phyloP scores from a whole-genome alignment of 2,797 vertebrate genomes.

The Tympanoctomys barrerae region DNA sequence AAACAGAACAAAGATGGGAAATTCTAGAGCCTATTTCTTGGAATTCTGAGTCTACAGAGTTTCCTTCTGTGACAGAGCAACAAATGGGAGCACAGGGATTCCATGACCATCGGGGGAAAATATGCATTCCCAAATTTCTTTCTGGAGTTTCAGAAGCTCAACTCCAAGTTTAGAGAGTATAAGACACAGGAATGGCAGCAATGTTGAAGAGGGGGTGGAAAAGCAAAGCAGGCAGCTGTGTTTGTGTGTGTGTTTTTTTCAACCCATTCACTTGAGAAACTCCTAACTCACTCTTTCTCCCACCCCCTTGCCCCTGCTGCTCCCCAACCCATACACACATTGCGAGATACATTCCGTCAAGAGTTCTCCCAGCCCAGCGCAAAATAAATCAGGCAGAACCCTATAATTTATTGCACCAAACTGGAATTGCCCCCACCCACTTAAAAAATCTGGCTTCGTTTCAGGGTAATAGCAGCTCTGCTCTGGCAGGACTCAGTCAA shows the following conservation, averaged over 20 bases:
- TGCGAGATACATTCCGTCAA: slow-evolving; percentile 50
- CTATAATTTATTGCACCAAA: slow-evolving; percentile 82
- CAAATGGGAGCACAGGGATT: background rate
- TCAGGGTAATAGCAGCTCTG: slow-evolving; percentile 76
- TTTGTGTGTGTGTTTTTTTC: background rate
- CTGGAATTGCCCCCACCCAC: slow-evolving; percentile 82
- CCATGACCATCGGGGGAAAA: background rate
- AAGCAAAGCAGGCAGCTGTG: background rate
- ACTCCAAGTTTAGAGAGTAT: background rate
- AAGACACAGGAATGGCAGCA: background rate
- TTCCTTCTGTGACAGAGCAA: background rate
- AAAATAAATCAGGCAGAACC: slow-evolving; percentile 82
- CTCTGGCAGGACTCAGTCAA: slow-evolving; percentile 80
- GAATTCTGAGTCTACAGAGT: background rate
- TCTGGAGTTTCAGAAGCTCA: slow-evolving; percentile 25
- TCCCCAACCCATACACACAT: background rate
- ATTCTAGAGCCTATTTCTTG: background rate
- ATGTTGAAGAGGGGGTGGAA: background rate
- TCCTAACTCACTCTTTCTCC: background rate
- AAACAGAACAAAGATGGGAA: background rate
- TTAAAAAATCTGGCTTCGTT: slow-evolving; percentile 83
- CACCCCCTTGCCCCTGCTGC: background rate
- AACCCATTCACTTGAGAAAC: background rate
- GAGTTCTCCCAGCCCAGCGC: slow-evolving; percentile 70
- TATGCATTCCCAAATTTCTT: background rate